phyloP scores from a whole-genome alignment of 2,113 vertebrate species.

The Toxostoma redivivum region DNA sequence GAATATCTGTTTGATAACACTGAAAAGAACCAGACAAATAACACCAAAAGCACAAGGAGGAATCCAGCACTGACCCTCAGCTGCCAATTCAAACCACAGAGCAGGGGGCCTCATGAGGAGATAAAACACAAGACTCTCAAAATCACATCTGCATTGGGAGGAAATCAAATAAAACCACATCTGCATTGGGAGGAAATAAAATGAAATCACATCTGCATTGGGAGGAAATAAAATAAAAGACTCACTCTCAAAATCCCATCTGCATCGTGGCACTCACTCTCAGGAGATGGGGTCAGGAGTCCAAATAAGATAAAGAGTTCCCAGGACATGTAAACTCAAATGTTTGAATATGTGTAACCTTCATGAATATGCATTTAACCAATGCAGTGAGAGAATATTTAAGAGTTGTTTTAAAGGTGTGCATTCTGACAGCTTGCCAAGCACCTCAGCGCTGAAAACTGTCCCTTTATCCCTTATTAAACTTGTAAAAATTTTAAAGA shows the following conservation, averaged over 20 bases:
- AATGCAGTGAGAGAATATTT: no score
- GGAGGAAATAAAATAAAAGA: background rate
- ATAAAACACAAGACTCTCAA: background rate
- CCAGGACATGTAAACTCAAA: background rate
- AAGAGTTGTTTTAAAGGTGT: no score
- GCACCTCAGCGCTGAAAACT: rapidly evolving
- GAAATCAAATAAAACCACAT: no score
- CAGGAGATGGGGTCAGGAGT: background rate
- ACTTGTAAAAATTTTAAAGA: rapidly evolving
- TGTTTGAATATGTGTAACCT: background rate
- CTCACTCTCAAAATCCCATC: background rate
- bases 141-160: background rate
- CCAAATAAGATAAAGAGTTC: background rate
- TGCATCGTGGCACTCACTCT: background rate
- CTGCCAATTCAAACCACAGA: background rate
- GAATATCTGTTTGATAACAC: background rate
- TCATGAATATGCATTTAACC: no score
- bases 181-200: no score
- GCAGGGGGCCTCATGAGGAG: background rate
- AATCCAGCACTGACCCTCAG: background rate
- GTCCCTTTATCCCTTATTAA: rapidly evolving
- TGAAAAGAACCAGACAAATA: background rate
- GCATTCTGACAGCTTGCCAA: background rate
- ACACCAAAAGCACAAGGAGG: background rate
- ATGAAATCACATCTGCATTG: no score